Evolutionary conservation across 2,888 invertebrate genomes (phyloP).

Genomic region (Venusia cambrica): DNA sequence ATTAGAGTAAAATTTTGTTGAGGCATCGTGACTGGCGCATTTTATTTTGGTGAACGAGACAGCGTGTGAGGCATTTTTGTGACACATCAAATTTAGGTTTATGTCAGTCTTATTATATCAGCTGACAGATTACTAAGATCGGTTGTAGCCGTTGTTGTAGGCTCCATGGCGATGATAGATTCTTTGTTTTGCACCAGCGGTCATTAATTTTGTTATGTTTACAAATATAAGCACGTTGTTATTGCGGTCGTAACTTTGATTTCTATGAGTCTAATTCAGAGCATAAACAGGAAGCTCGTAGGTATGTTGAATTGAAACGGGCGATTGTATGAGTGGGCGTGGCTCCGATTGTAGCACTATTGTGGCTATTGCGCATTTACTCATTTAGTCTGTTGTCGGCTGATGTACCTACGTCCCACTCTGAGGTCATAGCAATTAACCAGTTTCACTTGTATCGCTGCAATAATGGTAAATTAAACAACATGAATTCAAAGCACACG

Average conservation of each 20-base stretch:
- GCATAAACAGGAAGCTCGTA: slow-evolving; percentile 63
- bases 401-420: slow-evolving; percentile 40
- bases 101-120: no score
- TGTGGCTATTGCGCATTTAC: slow-evolving; percentile 60
- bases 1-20: slow-evolving; percentile 15
- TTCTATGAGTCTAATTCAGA: slow-evolving; percentile 39
- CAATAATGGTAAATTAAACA: slow-evolving; percentile 13
- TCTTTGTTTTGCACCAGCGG: slow-evolving; percentile 15
- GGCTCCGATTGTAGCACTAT: slow-evolving; percentile 56
- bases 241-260: slow-evolving; percentile 20
- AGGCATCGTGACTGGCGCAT: slow-evolving; percentile 9
- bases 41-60: slow-evolving; percentile 30
- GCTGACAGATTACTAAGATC: slow-evolving; percentile 10
- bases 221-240: slow-evolving; percentile 17
- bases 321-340: slow-evolving; percentile 65
- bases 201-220: slow-evolving; percentile 20
- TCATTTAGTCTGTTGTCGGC: slow-evolving; percentile 36
- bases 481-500: slow-evolving; percentile 26
- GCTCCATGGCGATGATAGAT: slow-evolving; percentile 1
- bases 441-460: slow-evolving; percentile 46
- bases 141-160: no score
- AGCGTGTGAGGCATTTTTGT: slow-evolving; percentile 34
- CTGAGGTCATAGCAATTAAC: slow-evolving; percentile 55
- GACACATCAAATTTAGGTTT: slow-evolving; percentile 19
- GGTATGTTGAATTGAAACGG: slow-evolving; percentile 58